Evolutionary conservation across 2,888 invertebrate species (phyloP), one percentile per base, ranked within the genome.

Genomic region (Endomychus coccineus): DNA sequence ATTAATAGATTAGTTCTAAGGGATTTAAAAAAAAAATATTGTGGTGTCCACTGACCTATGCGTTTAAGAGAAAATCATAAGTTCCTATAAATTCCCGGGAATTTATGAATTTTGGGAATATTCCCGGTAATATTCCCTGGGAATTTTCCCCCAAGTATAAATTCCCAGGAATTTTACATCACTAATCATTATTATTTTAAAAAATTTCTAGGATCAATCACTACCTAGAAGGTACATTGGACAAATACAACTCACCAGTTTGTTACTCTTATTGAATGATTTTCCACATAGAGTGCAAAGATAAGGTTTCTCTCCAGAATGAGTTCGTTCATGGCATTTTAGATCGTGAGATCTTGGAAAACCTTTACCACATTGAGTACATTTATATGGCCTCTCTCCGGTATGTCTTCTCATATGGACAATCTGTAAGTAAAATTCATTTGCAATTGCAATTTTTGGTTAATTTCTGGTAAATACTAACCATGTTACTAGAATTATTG

Each of bases 401-500:
- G 67, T 64, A 46, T 68, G 66, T 36, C 67, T 42, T 44, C 67
- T 48, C 68, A 68, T 67, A 44, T 68, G 65, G 9, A 69, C 62
- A 52, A 69, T 67, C 68, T 68, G 39, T 17, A 52, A 58, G 39
- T 7, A 7, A 19, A 7, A 7, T 19, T 19, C n/a, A 12, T 9
- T 7, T 12, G 13, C 11, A 12, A 25, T 12, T 12, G 13, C 27
- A 25, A n/a, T n/a, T n/a, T n/a, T n/a, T n/a, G n/a, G n/a, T n/a
- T n/a, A n/a, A n/a, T n/a, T n/a, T n/a, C n/a, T n/a, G n/a, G n/a
- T 9, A 13, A 14, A 27, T 19, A 32, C 57, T 57, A 47, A 65
- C 66, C 67, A 67, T 67, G 51, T 67, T 67, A 51, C 66, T 67
- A 6, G 66, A 66, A 57, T 67, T 67, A 50, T 66, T 67, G 51